phyloP scores from a whole-genome alignment of 2,888 invertebrate species.

The Imbricaverruca yamaguchii region DNA sequence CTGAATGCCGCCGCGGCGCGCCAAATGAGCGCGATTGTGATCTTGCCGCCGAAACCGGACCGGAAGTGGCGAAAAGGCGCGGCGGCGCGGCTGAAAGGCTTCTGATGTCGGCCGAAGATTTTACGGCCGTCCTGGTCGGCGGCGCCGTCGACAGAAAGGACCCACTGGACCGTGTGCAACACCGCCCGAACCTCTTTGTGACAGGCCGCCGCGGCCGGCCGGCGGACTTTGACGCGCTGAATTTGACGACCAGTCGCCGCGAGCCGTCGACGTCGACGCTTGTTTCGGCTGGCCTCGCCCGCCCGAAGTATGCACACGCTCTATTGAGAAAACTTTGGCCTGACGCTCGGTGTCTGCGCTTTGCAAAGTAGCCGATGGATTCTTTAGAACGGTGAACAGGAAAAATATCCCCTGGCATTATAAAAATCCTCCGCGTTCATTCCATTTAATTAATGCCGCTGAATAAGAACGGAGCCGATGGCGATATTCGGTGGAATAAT shows the following conservation, averaged over 20 bases:
- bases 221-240: neutral
- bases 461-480: slow-evolving; percentile 14
- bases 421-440: slow-evolving; percentile 18
- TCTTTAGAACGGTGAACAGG: neutral
- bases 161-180: neutral
- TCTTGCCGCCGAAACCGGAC: neutral
- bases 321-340: neutral
- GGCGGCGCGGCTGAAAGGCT: slow-evolving; percentile 3
- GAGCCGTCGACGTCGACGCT: neutral
- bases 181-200: neutral
- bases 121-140: neutral
- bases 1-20: neutral
- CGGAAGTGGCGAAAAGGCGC: slow-evolving; percentile 18
- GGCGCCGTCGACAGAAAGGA: neutral
- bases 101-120: slow-evolving; percentile 1
- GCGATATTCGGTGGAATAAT: slow-evolving; percentile 21
- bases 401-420: slow-evolving; percentile 4
- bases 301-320: too few species aligned
- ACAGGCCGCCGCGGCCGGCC: too few species aligned
- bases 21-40: slow-evolving; percentile 7
- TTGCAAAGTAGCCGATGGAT: neutral
- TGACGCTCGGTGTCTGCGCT: neutral
- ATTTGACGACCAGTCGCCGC: neutral
- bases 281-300: neutral
- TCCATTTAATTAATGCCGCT: slow-evolving; percentile 11